phyloP scores from a whole-genome alignment of 2,113 vertebrate genomes.

The Sisor rabdophorus region DNA sequence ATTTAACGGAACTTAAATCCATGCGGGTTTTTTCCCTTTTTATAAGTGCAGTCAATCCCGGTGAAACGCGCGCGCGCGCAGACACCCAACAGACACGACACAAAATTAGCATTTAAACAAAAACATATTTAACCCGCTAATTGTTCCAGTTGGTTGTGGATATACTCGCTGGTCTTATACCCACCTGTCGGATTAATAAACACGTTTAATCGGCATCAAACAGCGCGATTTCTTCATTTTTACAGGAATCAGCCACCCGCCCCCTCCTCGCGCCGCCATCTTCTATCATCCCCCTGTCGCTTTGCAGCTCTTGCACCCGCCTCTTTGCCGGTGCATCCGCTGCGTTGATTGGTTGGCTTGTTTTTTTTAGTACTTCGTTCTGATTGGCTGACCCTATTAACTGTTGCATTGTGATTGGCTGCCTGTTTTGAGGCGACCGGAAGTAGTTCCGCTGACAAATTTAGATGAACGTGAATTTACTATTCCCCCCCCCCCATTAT shows the following conservation, averaged over 20 bases:
- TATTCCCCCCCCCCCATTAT: no score
- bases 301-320: neutral
- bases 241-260: neutral
- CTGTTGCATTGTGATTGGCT: neutral
- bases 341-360: neutral
- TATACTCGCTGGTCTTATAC: neutral
- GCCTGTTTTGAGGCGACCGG: neutral
- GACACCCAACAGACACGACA: neutral
- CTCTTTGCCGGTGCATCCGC: constrained; percentile 30
- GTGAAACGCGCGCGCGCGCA: no score
- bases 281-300: constrained; percentile 11
- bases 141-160: no score
- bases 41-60: neutral
- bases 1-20: no score
- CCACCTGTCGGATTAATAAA: constrained; percentile 20
- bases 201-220: neutral
- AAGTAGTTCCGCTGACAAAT: neutral
- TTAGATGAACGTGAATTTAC: neutral
- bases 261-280: constrained; percentile 43
- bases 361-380: neutral
- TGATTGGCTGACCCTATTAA: constrained; percentile 4
- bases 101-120: neutral
- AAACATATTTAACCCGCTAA: neutral
- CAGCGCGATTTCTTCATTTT: neutral
- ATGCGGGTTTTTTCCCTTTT: neutral